A percentile compares a stretch with the other conserved stretches of the same genome.
phyloP scores from a whole-genome alignment of 1,140 invertebrate genomes.

The Drosophila triauraria region DNA sequence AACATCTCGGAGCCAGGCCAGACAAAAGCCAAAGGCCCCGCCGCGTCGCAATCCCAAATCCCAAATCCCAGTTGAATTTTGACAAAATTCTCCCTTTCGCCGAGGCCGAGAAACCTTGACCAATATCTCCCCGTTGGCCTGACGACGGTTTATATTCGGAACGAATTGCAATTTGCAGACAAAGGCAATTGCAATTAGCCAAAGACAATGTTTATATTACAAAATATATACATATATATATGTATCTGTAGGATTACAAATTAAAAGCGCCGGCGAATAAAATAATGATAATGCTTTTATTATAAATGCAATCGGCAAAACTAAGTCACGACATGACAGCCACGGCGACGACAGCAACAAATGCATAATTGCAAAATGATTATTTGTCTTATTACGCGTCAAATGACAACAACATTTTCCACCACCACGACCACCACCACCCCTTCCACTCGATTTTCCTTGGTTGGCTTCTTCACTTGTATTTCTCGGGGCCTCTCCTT shows the following conservation, averaged over 20 bases:
- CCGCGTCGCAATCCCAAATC: conserved; percentile 4
- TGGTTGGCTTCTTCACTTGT: conserved; percentile 29
- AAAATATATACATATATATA: conserved; percentile 50
- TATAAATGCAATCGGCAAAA: conserved; percentile 75
- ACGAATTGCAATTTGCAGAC: conserved; percentile 67
- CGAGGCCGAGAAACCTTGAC: conserved; percentile 72
- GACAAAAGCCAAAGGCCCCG: conserved; percentile 36
- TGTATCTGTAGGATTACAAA: conserved; percentile 34
- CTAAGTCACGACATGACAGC: conserved; percentile 71
- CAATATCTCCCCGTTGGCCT: conserved; percentile 57
- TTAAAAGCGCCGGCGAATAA: conserved; percentile 63
- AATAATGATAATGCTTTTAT: conserved; percentile 48
- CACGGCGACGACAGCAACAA: conserved; percentile 42
- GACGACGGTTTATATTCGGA: conserved; percentile 44
- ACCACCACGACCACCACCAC: conserved; percentile 28
- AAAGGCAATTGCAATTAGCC: conserved; percentile 70
- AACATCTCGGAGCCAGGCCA: conserved; percentile 31
- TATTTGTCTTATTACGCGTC: conserved; percentile 64
- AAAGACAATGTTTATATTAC: conserved; percentile 72
- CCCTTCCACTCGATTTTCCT: conserved; percentile 53
- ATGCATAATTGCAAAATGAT: conserved; percentile 78
- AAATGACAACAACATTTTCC: conserved; percentile 32
- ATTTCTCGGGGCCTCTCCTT: conserved; percentile 18
- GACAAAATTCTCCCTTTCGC: conserved; percentile 77
- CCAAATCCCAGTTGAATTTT: conserved; percentile 55